Conservation (phyloP, 2,888 invertebrate genomes). For the Homarus gammarus region DNA sequence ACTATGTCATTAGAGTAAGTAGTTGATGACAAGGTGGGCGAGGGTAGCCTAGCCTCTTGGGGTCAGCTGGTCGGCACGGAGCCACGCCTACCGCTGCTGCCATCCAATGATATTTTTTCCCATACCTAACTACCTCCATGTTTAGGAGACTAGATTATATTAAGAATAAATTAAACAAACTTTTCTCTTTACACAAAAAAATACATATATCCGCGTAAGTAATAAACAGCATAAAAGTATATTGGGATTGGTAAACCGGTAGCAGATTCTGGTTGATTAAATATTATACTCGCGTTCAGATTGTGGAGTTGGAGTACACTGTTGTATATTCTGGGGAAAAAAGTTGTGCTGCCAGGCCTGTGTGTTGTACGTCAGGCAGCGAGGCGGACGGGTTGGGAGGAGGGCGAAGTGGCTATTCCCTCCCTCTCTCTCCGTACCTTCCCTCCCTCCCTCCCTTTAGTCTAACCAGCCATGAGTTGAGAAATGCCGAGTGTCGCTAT, state of each 20-base stretch:
- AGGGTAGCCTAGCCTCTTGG: not conserved
- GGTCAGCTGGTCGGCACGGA: not conserved
- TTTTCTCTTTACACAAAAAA: too few relatives aligned
- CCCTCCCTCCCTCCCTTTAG: constrained; percentile 8
- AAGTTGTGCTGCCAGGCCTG: not conserved
- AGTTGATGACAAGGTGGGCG: constrained; percentile 1
- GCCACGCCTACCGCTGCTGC: not conserved
- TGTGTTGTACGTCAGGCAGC: not conserved
- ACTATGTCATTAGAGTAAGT: not conserved
- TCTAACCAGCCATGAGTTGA: constrained; percentile 11
- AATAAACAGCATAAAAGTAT: too few relatives aligned
- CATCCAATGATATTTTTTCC: not conserved
- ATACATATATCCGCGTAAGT: too few relatives aligned
- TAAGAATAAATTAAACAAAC: too few relatives aligned
- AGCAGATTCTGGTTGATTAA: too few relatives aligned
- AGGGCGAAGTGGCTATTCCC: not conserved
- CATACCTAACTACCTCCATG: not conserved
- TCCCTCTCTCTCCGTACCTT: not conserved
- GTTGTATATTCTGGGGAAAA: not conserved
- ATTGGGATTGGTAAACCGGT: too few relatives aligned
- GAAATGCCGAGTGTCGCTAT: constrained; percentile 18
- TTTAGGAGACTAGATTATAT: too few relatives aligned
- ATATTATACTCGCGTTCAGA: too few relatives aligned
- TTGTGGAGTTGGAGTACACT: not conserved
- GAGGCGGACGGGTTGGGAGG: not conserved